phyloP scores from a whole-genome alignment of 2,797 vertebrate genomes.

The Hyperoplus lanceolatus region DNA sequence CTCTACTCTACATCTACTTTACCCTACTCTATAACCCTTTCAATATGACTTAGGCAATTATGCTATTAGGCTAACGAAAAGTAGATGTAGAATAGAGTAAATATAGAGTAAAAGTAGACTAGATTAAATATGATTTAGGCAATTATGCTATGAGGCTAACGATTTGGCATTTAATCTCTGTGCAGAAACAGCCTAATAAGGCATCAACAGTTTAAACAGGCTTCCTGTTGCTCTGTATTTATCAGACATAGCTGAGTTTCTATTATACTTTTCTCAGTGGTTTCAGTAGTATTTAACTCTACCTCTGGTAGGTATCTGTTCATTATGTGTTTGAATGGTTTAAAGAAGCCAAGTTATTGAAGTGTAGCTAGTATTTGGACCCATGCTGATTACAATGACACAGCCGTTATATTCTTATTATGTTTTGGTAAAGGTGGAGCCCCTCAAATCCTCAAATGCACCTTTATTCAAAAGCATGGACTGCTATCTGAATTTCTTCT shows the following conservation, averaged over 20 bases:
- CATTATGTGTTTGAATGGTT: slow-evolving; percentile 21
- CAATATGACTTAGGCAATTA: too few relatives aligned
- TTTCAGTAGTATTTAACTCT: slow-evolving; percentile 14
- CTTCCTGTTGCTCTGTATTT: not conserved
- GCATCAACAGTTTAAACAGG: slow-evolving; percentile 1
- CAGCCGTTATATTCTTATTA: not conserved
- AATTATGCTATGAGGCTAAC: not conserved
- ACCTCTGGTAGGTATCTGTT: slow-evolving; percentile 25
- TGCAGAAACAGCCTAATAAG: not conserved
- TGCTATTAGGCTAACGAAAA: too few relatives aligned
- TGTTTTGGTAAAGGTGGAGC: not conserved
- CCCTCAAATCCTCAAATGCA: not conserved
- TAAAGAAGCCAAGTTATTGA: slow-evolving; percentile 16
- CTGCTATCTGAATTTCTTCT: slow-evolving; percentile 2
- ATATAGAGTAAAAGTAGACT: not conserved
- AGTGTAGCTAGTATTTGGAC: slow-evolving; percentile 2
- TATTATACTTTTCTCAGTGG: slow-evolving; percentile 1
- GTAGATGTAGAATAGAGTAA: too few relatives aligned
- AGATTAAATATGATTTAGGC: not conserved
- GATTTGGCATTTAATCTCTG: slow-evolving; percentile 9
- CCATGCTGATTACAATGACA: slow-evolving; percentile 16
- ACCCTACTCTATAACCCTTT: too few relatives aligned
- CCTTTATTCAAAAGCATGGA: slow-evolving; percentile 28
- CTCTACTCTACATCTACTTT: too few relatives aligned
- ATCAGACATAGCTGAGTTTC: slow-evolving; percentile 8